Evolutionary conservation across 2,888 invertebrate species (phyloP).

Genomic region (Melangyna quadrimaculata): DNA sequence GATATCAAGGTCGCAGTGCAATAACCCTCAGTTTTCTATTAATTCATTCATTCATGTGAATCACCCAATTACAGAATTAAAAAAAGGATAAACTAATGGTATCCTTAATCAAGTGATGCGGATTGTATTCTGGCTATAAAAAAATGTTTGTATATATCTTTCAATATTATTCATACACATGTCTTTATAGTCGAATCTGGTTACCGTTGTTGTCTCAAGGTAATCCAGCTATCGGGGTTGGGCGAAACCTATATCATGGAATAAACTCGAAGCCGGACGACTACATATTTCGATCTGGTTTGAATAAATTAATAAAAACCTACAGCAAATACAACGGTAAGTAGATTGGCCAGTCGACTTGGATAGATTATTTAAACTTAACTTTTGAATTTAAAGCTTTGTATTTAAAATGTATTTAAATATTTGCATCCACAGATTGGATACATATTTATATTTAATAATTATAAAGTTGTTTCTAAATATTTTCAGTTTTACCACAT

Average conservation of each 20-base stretch:
- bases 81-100: too few relatives aligned
- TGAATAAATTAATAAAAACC: slow-evolving; percentile 16
- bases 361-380: neutral
- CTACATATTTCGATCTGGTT: slow-evolving; percentile 50
- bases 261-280: slow-evolving; percentile 33
- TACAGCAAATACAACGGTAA: neutral
- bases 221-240: slow-evolving; percentile 57
- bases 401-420: neutral
- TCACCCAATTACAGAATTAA: too few relatives aligned
- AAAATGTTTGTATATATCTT: neutral
- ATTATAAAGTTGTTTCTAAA: neutral
- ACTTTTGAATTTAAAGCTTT: neutral
- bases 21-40: too few relatives aligned
- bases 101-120: neutral
- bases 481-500: neutral
- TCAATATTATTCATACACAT: neutral
- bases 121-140: neutral
- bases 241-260: slow-evolving; percentile 47
- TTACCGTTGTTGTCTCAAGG: slow-evolving; percentile 68
- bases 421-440: neutral
- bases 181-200: slow-evolving; percentile 49
- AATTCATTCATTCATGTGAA: too few relatives aligned
- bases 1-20: too few relatives aligned
- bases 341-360: neutral
- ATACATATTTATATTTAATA: too few relatives aligned